Evolutionary conservation across 2,797 vertebrate genomes (phyloP).

Genomic region (Babyrousa celebensis): DNA sequence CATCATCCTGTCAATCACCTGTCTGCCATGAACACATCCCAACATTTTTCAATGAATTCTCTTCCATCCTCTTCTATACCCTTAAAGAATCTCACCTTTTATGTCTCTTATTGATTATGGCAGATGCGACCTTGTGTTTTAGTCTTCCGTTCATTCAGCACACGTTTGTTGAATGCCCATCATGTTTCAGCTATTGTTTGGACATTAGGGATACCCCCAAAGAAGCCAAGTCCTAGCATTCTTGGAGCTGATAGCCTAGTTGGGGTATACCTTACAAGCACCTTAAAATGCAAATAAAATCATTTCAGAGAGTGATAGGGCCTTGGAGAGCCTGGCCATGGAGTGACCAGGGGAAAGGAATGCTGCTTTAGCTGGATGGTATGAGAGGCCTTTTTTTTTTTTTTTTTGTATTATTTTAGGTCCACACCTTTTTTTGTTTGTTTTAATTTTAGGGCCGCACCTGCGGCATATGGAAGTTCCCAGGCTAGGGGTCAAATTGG

Average conservation of each 20-base stretch:
- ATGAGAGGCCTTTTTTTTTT: no score
- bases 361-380: background rate
- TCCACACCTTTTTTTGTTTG: no score
- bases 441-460: no score
- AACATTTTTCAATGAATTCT: background rate
- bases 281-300: background rate
- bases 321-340: no score
- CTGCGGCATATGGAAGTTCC: no score
- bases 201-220: background rate
- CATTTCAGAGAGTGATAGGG: background rate
- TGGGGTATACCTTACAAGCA: background rate
- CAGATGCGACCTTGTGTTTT: background rate
- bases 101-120: background rate
- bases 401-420: no score
- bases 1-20: background rate
- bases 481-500: no score
- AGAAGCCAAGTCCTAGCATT: background rate
- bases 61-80: background rate
- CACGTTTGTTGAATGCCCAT: background rate
- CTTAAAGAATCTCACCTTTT: background rate
- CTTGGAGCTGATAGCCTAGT: background rate
- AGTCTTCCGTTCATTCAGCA: background rate
- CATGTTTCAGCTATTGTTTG: background rate
- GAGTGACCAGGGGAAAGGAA: background rate
- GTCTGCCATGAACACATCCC: background rate